Evolutionary conservation across 2,888 invertebrate genomes (phyloP), one percentile per base, ranked within the genome.

Genomic region (Yponomeuta cagnagella): DNA sequence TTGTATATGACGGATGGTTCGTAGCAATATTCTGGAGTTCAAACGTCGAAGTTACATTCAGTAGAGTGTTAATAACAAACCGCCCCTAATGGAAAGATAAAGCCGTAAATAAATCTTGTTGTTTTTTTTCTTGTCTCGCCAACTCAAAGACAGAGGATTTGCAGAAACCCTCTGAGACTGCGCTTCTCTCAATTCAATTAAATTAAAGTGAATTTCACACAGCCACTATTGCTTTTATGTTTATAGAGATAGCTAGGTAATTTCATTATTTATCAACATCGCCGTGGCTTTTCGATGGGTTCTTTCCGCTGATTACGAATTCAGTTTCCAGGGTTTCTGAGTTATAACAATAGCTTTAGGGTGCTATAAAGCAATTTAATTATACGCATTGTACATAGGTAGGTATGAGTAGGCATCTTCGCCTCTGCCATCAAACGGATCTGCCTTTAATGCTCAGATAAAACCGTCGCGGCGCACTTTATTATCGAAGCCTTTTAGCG

Each of bases 381-480:
- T 12, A 3, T 15, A 58, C 15, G 15, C 3, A 58, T 3, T 58
- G 15, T 58, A 58, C 15, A 0, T 58, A 12, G 12, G 52, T 58
- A 58, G 15, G 52, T 15, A 58, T 15, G 52, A 15, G 15, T 58
- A 58, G 52, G 52, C 15, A 15, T 58, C 52, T 58, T 58, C 52
- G 52, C 52, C 15, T 12, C 52, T 15, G 12, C 52, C 52, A 58
- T 58, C 52, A 58, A 58, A 12, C 52, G 52, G 52, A 12, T 58
- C 52, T 58, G 52, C 52, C 69, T 70, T 75, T 74, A 66, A 70
- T 70, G 68, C 63, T 23, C 52, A 31, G 15, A 48, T 52, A 74
- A 77, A 76, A 76, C 71, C 73, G 73, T 70, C 74, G 72, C 72
- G 72, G 72, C 73, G 69, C 70, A 48, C 15, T 74, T 76, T 74